Conservation (phyloP, 1,140 invertebrate species). For the Scaptomyza graminum region DNA sequence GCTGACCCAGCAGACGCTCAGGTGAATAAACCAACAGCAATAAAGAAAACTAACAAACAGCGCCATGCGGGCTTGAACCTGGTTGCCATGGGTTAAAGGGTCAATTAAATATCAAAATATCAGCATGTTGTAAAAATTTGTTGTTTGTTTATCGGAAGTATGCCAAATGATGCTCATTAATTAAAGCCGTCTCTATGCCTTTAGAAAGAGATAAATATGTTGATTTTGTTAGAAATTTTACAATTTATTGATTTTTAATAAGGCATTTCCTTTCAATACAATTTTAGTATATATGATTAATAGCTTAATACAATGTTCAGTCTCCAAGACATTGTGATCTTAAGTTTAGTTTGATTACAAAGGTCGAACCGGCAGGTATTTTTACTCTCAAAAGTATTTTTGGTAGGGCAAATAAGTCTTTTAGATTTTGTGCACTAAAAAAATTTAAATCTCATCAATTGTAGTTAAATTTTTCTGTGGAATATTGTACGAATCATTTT, state of each 20-base stretch:
- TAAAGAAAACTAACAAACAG: background rate
- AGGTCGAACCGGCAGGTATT: too few relatives aligned
- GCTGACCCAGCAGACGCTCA: conserved; percentile 7
- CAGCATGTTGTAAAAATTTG: conserved; percentile 13
- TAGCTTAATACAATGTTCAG: background rate
- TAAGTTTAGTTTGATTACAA: too few relatives aligned
- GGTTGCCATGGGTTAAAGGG: conserved; percentile 19
- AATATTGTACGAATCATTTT: too few relatives aligned
- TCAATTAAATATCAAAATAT: conserved; percentile 29
- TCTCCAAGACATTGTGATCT: too few relatives aligned
- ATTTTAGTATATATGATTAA: background rate
- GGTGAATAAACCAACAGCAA: conserved; percentile 33
- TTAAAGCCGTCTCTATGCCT: conserved; percentile 7
- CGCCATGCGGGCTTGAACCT: conserved; percentile 53
- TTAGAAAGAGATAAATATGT: background rate
- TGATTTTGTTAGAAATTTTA: conserved; percentile 1
- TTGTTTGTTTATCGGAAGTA: conserved; percentile 42
- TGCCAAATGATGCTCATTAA: conserved; percentile 33
- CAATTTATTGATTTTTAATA: conserved; percentile 48
- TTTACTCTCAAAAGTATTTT: too few relatives aligned
- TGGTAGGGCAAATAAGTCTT: too few relatives aligned
- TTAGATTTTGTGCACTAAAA: too few relatives aligned
- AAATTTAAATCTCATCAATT: too few relatives aligned
- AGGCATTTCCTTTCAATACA: conserved; percentile 43
- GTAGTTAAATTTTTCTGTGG: too few relatives aligned